Percentiles rank a stretch among this genome's conserved stretches.
phyloP scores from a whole-genome alignment of 2,888 invertebrate genomes.

The Flexamia atlantica region DNA sequence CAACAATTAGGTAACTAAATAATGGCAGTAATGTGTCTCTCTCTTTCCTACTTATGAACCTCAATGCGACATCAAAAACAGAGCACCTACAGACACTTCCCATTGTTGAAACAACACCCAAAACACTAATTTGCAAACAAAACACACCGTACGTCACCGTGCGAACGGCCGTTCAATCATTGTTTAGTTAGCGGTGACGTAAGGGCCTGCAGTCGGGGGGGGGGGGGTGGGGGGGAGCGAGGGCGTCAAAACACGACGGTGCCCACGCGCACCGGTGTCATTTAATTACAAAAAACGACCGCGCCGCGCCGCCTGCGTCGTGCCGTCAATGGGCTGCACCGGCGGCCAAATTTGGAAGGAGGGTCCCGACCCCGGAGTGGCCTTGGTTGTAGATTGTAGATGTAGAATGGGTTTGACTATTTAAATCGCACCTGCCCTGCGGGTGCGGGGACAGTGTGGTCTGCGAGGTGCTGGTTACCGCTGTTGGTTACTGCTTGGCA shows the following conservation, averaged over 20 bases:
- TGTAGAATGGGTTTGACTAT: no score
- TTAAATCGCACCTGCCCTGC: neutral
- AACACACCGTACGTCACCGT: constrained; percentile 10
- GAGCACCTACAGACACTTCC: no score
- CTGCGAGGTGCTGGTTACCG: neutral
- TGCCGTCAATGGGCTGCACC: constrained; percentile 17
- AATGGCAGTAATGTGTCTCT: no score
- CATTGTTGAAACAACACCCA: constrained; percentile 1
- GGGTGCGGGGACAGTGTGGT: neutral
- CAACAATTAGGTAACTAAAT: no score
- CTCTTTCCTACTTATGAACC: no score
- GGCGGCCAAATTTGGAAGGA: constrained; percentile 38
- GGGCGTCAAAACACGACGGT: constrained; percentile 27
- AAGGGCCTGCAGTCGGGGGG: neutral
- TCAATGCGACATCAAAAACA: no score
- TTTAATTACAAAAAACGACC: constrained; percentile 42
- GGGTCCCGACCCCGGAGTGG: neutral
- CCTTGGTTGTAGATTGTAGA: constrained; percentile 11
- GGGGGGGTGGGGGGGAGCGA: constrained; percentile 9
- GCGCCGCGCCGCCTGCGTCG: constrained; percentile 30
- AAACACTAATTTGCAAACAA: constrained; percentile 24
- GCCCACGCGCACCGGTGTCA: constrained; percentile 42
- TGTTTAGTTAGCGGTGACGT: constrained; percentile 49
- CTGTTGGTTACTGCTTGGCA: no score
- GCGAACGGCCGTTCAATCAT: constrained; percentile 42